These are phyloP conservation scores for Temnothorax longispinosus DNA, from an alignment of 1,140 invertebrate species.

Conservation along the genomic window DNA sequence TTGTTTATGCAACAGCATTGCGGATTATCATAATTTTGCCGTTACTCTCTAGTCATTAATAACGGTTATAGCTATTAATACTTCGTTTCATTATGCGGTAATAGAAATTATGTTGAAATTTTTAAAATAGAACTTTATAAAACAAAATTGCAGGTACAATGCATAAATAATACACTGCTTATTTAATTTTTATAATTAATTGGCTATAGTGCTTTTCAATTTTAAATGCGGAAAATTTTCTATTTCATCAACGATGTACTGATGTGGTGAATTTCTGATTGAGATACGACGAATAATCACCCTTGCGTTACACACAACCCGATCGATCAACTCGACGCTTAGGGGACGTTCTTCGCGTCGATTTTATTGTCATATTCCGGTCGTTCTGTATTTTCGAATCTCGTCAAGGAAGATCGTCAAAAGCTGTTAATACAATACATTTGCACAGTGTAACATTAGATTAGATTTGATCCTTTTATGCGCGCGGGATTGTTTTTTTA, in stretches of 20 bases:
- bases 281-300: background rate
- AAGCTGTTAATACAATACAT: background rate
- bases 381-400: background rate
- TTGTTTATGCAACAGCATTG: background rate
- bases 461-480: background rate
- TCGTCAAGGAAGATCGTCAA: background rate
- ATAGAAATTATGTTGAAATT: background rate
- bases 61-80: background rate
- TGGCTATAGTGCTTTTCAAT: background rate
- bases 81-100: background rate
- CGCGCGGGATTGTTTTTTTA: background rate
- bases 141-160: background rate
- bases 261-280: background rate
- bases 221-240: background rate
- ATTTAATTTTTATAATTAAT: background rate
- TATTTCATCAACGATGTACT: background rate
- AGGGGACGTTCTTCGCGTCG: background rate
- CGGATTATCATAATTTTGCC: background rate
- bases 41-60: background rate
- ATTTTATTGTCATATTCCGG: background rate
- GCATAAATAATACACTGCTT: background rate
- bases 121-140: background rate
- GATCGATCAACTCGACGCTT: background rate
- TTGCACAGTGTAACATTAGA: background rate
- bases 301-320: background rate